Evolutionary conservation across 2,888 invertebrate genomes (phyloP).

Genomic region (Tolmerus cingulatus): DNA sequence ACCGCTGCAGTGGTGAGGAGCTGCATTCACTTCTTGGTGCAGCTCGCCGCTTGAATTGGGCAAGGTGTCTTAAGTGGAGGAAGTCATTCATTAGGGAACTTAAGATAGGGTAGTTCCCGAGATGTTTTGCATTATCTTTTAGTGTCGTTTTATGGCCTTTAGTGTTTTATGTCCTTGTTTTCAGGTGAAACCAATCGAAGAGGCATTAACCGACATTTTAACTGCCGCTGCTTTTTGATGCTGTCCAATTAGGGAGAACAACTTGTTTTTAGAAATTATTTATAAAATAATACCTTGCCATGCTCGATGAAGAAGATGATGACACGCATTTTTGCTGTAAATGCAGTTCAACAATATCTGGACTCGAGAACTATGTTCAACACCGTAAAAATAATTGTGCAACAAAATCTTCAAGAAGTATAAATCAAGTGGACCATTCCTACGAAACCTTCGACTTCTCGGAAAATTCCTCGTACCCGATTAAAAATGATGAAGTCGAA

Average conservation of each 20-base stretch:
- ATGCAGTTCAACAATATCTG: constrained; percentile 82
- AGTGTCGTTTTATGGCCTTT: not conserved
- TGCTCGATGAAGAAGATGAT: constrained; percentile 72
- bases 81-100: not conserved
- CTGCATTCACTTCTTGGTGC: not conserved
- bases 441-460: constrained; percentile 56
- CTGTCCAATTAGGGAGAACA: not conserved
- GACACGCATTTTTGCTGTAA: constrained; percentile 89
- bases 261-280: not conserved
- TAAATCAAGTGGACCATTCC: constrained; percentile 53
- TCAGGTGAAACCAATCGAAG: not conserved
- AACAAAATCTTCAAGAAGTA: constrained; percentile 57
- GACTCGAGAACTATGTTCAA: constrained; percentile 84
- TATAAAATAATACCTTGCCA: constrained; percentile 28
- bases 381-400: constrained; percentile 79
- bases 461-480: constrained; percentile 51
- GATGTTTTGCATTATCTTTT: not conserved
- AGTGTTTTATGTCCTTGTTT: not conserved
- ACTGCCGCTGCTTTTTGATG: not conserved
- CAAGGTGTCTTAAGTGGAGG: not conserved
- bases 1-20: not conserved
- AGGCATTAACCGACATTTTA: not conserved
- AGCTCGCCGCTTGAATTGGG: not conserved
- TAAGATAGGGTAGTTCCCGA: not conserved
- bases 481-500: constrained; percentile 53